These are phyloP conservation scores for Anabacerthia variegaticeps DNA, from an alignment of 2,797 vertebrate species.

Conservation along the genomic window DNA sequence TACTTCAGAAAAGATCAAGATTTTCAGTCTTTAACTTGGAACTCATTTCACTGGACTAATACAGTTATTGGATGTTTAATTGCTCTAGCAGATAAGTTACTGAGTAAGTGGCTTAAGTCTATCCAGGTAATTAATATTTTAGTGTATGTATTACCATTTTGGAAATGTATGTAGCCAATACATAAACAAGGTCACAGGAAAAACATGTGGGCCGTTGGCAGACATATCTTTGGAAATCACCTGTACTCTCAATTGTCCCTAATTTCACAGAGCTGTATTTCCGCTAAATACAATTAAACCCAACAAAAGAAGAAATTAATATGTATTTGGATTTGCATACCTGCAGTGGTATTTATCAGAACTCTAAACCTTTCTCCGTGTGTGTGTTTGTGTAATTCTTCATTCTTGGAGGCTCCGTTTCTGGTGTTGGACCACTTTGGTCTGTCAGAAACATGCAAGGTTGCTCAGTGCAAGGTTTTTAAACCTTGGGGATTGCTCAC, in stretches of 20 bases:
- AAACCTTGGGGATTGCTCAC: background rate
- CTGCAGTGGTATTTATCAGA: background rate
- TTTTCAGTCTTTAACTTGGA: background rate
- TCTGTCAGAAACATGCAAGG: background rate
- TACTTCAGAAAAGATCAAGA: slow-evolving; percentile 26
- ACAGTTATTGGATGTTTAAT: background rate
- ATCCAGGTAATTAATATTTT: background rate
- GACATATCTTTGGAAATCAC: background rate
- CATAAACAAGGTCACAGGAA: background rate
- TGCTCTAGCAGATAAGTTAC: background rate
- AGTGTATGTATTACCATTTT: background rate
- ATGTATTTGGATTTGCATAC: background rate
- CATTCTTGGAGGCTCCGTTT: background rate
- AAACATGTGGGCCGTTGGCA: background rate
- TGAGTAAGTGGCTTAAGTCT: background rate
- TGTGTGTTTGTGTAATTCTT: background rate
- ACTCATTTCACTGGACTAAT: background rate
- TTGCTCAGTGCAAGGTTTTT: rapidly evolving
- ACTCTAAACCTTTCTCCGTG: background rate
- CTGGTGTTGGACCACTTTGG: background rate
- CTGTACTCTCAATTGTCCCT: background rate
- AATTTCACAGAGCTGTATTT: background rate
- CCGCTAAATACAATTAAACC: background rate
- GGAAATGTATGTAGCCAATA: background rate
- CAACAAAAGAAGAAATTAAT: background rate